A percentile compares a stretch with the other conserved stretches of the same genome.
These are phyloP conservation scores for Pediacus dermestoides DNA, from an alignment of 2,888 invertebrate species.

Conservation along the genomic window DNA sequence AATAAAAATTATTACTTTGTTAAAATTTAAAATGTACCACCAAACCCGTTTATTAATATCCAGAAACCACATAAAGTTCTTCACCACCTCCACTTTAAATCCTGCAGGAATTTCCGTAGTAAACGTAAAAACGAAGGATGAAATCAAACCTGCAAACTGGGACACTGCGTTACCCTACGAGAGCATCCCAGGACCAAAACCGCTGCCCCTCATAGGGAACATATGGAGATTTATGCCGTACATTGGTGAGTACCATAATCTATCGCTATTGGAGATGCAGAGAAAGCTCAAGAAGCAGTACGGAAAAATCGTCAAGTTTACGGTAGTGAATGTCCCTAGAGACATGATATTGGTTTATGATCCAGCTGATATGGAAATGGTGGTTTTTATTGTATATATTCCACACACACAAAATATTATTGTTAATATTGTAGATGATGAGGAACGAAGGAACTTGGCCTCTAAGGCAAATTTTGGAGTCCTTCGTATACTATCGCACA, in stretches of 20 bases:
- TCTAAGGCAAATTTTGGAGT: slow-evolving; percentile 42
- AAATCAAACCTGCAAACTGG: slow-evolving; percentile 33
- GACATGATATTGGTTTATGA: slow-evolving; percentile 46
- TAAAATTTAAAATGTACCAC: too few relatives aligned
- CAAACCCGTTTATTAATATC: too few relatives aligned
- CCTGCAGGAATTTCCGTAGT: too few relatives aligned
- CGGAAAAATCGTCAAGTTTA: slow-evolving; percentile 50
- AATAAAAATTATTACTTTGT: too few relatives aligned
- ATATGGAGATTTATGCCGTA: slow-evolving; percentile 36
- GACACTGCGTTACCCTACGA: slow-evolving; percentile 32
- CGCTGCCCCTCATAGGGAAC: slow-evolving; percentile 38
- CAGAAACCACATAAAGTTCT: too few relatives aligned
- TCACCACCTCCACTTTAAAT: too few relatives aligned
- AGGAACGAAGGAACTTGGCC: slow-evolving; percentile 51
- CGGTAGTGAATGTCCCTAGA: slow-evolving; percentile 38
- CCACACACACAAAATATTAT: too few relatives aligned
- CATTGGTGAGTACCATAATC: slow-evolving; percentile 32
- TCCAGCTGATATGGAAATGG: slow-evolving; percentile 50
- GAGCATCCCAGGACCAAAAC: slow-evolving; percentile 36
- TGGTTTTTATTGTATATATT: slow-evolving; percentile 12
- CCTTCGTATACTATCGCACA: slow-evolving; percentile 45
- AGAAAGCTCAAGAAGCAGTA: slow-evolving; percentile 38
- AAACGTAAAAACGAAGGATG: too few relatives aligned
- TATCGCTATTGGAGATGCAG: too few relatives aligned
- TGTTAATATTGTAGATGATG: slow-evolving; percentile 35